A percentile compares a stretch with the other conserved stretches of the same genome.
These are phyloP conservation scores for Ectemnius continuus DNA, from an alignment of 2,888 invertebrate species.

Conservation along the genomic window DNA sequence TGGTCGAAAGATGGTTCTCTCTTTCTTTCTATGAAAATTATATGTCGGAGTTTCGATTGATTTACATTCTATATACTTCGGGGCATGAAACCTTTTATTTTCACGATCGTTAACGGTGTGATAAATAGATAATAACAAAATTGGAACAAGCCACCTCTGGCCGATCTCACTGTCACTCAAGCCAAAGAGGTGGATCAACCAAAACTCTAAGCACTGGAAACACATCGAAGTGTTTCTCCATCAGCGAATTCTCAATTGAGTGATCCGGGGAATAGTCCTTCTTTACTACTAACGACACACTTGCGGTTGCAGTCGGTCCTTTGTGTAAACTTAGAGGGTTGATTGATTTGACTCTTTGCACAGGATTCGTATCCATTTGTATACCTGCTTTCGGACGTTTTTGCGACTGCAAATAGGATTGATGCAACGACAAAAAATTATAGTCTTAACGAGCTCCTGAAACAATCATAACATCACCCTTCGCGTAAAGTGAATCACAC, in stretches of 20 bases:
- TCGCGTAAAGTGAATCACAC: neutral
- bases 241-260: conserved; percentile 44
- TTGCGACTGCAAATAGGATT: conserved; percentile 70
- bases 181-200: conserved; percentile 65
- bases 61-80: conserved; percentile 46
- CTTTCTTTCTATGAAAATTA: conserved; percentile 68
- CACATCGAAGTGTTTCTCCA: conserved; percentile 35
- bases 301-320: conserved; percentile 53
- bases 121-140: conserved; percentile 65
- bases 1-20: conserved; percentile 55
- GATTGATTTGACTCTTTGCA: conserved; percentile 67
- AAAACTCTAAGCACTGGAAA: conserved; percentile 43
- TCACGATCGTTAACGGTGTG: conserved; percentile 59
- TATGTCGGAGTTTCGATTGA: conserved; percentile 46
- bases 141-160: conserved; percentile 64
- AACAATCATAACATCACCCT: conserved; percentile 54
- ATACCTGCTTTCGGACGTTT: conserved; percentile 64
- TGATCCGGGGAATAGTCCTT: conserved; percentile 44
- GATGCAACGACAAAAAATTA: conserved; percentile 71
- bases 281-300: conserved; percentile 40
- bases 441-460: conserved; percentile 75
- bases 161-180: conserved; percentile 55
- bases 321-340: conserved; percentile 65
- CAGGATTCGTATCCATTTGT: conserved; percentile 65
- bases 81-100: conserved; percentile 62